Percentiles rank a stretch among this genome's conserved stretches.
phyloP scores from a whole-genome alignment of 2,113 vertebrate genomes.

The Rostratula benghalensis region DNA sequence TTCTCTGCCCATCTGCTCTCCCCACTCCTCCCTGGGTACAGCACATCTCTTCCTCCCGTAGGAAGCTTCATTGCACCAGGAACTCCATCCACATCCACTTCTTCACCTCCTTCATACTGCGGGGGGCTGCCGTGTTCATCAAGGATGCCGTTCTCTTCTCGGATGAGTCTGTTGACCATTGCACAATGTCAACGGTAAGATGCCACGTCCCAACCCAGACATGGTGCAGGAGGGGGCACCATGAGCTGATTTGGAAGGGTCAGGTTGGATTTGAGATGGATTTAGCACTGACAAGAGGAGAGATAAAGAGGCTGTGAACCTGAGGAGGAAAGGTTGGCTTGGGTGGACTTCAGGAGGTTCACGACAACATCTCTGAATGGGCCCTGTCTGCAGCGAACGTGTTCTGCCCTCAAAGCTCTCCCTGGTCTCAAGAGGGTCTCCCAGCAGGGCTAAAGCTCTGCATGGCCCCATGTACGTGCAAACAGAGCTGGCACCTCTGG shows the following conservation, averaged over 20 bases:
- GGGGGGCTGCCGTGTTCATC: constrained; percentile 81
- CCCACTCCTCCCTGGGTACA: neutral
- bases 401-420: neutral
- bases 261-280: neutral
- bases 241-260: fast-evolving
- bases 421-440: neutral
- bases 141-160: constrained; percentile 85
- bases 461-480: neutral
- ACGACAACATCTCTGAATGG: neutral
- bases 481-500: neutral
- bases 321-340: neutral
- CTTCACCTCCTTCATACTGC: constrained; percentile 85
- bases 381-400: neutral
- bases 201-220: neutral
- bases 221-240: fast-evolving
- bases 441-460: neutral
- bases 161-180: constrained; percentile 81
- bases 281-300: neutral
- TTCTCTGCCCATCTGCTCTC: neutral
- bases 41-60: neutral
- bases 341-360: neutral
- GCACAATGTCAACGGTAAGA: constrained; percentile 83
- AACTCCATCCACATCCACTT: constrained; percentile 91
- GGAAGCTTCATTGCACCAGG: constrained; percentile 88
- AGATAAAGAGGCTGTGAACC: neutral